These are phyloP conservation scores for Clistopyga incitator DNA, from an alignment of 2,888 invertebrate genomes.

Conservation along the genomic window DNA sequence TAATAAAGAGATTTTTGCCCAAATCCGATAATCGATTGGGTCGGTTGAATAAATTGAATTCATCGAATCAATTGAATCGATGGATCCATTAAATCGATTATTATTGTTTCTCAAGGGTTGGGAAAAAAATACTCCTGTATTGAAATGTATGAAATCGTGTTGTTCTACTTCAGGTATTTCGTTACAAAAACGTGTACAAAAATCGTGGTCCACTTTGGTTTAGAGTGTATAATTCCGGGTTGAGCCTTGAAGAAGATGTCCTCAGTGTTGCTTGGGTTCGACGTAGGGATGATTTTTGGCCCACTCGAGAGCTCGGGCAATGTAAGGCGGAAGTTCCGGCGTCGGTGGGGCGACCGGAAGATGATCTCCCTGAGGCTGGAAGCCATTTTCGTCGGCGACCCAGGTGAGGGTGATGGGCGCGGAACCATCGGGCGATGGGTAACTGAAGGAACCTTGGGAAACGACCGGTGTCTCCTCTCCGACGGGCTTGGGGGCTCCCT, in stretches of 20 bases:
- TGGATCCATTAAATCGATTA: too few relatives aligned
- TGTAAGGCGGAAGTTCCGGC: conserved; percentile 66
- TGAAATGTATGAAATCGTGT: neutral
- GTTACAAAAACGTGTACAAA: neutral
- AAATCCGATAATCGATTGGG: neutral
- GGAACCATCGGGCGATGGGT: conserved; percentile 68
- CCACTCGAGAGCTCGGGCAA: conserved; percentile 67
- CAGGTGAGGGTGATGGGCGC: conserved; percentile 57
- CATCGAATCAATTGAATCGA: too few relatives aligned
- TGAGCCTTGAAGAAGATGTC: conserved; percentile 24
- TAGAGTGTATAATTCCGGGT: neutral
- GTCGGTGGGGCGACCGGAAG: conserved; percentile 64
- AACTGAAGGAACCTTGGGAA: conserved; percentile 55
- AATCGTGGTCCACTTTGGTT: neutral
- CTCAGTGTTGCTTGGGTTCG: conserved; percentile 53
- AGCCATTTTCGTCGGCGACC: conserved; percentile 68
- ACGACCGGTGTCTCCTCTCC: conserved; percentile 37
- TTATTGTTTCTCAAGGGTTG: neutral
- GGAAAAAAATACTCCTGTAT: neutral
- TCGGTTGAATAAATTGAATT: too few relatives aligned
- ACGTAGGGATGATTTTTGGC: conserved; percentile 67
- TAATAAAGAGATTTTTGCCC: neutral
- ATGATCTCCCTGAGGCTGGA: conserved; percentile 63
- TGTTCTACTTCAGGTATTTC: neutral
- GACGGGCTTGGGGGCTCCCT: conserved; percentile 58